Percentiles rank a stretch among this genome's conserved stretches.
phyloP scores from a whole-genome alignment of 2,888 invertebrate species.

The Leucophenga montana region DNA sequence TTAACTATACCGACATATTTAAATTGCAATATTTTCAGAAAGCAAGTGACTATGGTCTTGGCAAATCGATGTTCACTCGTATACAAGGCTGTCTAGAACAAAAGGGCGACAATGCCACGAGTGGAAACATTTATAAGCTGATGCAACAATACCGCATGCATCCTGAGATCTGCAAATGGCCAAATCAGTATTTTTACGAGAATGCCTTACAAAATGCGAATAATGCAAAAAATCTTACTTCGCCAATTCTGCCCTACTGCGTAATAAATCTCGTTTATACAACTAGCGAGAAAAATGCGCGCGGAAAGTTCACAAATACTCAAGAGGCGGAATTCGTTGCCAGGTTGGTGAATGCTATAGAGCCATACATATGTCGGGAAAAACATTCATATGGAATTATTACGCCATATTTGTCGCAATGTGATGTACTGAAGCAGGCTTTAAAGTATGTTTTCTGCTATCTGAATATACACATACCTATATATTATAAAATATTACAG shows the following conservation, averaged over 20 bases:
- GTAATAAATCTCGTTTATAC: constrained; percentile 76
- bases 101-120: constrained; percentile 67
- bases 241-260: constrained; percentile 76
- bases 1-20: too few relatives aligned
- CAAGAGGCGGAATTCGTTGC: constrained; percentile 78
- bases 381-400: constrained; percentile 78
- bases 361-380: constrained; percentile 62
- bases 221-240: constrained; percentile 40
- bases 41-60: constrained; percentile 81
- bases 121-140: constrained; percentile 69
- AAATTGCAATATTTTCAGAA: constrained; percentile 73
- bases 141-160: constrained; percentile 90
- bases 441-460: not conserved
- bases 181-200: constrained; percentile 76
- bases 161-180: constrained; percentile 84
- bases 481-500: too few relatives aligned
- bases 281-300: constrained; percentile 56
- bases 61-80: constrained; percentile 85
- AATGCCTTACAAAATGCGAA: constrained; percentile 60
- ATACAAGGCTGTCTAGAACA: constrained; percentile 77
- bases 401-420: constrained; percentile 82
- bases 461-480: too few relatives aligned
- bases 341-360: constrained; percentile 74
- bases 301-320: constrained; percentile 74
- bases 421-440: constrained; percentile 56